Evolutionary conservation across 1,140 invertebrate genomes (phyloP).

Genomic region (Babylonia areolata): DNA sequence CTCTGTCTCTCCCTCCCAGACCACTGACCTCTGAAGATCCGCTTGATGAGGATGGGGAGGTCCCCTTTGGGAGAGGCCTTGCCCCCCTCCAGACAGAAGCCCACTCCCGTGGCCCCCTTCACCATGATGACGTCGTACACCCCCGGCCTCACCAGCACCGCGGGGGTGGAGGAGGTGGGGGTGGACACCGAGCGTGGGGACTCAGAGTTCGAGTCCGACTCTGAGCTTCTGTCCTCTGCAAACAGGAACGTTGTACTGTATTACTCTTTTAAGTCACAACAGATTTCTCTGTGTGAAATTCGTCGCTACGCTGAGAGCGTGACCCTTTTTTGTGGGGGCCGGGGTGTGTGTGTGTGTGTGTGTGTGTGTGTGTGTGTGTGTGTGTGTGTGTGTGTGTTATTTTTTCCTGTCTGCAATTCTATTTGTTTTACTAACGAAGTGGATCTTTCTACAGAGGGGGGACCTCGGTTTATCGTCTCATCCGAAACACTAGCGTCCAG

Average conservation of each 20-base stretch:
- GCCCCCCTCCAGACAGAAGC: constrained; percentile 94
- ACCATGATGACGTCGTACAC: constrained; percentile 71
- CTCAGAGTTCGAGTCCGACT: not conserved
- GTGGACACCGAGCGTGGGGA: not conserved
- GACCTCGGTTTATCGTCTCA: too few relatives aligned
- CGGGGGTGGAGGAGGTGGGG: constrained; percentile 18
- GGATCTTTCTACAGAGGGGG: too few relatives aligned
- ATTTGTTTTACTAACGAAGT: too few relatives aligned
- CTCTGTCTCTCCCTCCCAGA: too few relatives aligned
- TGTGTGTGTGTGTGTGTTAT: not conserved
- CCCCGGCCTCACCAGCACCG: constrained; percentile 17
- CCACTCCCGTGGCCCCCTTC: constrained; percentile 92
- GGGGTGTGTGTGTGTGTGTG: constrained; percentile 1
- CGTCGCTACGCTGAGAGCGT: too few relatives aligned
- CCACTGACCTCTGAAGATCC: constrained; percentile 89
- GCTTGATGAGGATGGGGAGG: constrained; percentile 90
- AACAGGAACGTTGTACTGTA: too few relatives aligned
- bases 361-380: not conserved
- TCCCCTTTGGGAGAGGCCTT: constrained; percentile 92
- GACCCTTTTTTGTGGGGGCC: not conserved
- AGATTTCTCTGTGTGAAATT: too few relatives aligned
- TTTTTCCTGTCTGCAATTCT: not conserved
- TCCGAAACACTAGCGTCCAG: too few relatives aligned
- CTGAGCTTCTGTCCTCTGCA: not conserved
- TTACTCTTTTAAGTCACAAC: too few relatives aligned